Base-by-base conservation (phyloP, 1,140 invertebrate species). In the Diorhabda elongata region DNA sequence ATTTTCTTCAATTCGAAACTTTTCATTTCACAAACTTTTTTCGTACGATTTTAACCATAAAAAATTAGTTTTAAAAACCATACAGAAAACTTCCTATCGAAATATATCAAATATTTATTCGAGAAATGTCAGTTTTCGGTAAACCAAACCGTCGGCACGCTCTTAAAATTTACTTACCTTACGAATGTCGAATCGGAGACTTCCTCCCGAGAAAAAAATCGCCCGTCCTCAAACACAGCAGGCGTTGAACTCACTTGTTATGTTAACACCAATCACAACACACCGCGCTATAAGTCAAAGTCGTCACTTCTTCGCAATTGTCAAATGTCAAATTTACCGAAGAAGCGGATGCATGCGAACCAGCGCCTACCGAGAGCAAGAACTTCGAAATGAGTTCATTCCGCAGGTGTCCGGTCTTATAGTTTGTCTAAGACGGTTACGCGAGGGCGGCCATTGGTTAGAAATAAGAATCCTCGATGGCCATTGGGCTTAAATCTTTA, bases 381-480 rank as follows among this genome's bases (percentile, higher is more conserved):
- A 65, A 65, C 64, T 65, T 58, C 72, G 68, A 74, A 76, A 76
- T 77, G 76, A 75, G 73, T 72, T 64, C 73, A 74, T 68, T 60
- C 61, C 69, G 71, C 76, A 77, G 74, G 76, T 76, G 76, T 72
- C 69, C 71, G 70, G 70, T 77, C 76, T 77, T 77, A 77, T 77
- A 77, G 67, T 69, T 69, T 6, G 47, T n/a, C n/a, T n/a, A 52
- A 52, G 47, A 52, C n/a, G 47, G 74, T 74, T 72, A 69, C 70
- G 71, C 70, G 69, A 69, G 56, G 69, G 70, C 75, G 73, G 70
- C 66, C 68, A 77, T 77, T 77, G 76, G 76, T 64, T 68, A 70
- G 70, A 61, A 72, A 69, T 67, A 76, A 66, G 72, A 75, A 70
- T 69, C 69, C 71, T 72, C 71, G 43, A 59, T 61, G 68, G 45